Conservation (phyloP, 2,113 vertebrate genomes). For the Nyctibius bracteatus region DNA sequence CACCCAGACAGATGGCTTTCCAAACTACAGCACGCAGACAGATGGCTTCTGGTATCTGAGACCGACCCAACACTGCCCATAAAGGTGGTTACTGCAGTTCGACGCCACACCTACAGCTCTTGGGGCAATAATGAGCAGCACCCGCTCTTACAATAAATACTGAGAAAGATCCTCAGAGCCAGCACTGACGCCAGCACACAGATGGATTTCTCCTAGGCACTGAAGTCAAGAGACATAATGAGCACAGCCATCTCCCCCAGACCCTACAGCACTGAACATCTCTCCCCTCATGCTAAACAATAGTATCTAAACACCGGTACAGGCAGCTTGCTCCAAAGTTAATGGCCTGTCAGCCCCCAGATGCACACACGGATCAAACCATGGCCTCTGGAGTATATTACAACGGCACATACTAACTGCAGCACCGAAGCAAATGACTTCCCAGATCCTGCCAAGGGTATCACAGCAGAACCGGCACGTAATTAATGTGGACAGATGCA, state of each 20-base stretch:
- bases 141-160: not conserved
- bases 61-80: not conserved
- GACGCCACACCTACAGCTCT: not conserved
- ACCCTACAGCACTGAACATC: not conserved
- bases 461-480: not conserved
- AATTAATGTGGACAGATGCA: not conserved
- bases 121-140: not conserved
- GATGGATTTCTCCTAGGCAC: not conserved
- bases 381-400: not conserved
- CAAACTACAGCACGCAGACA: slow-evolving; percentile 16
- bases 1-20: slow-evolving; percentile 57
- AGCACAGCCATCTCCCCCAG: not conserved
- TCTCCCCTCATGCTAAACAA: not conserved
- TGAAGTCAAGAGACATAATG: not conserved
- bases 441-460: not conserved
- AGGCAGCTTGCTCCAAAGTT: not conserved
- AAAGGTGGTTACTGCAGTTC: not conserved
- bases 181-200: not conserved
- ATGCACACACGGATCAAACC: not conserved
- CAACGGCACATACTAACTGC: not conserved
- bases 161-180: not conserved
- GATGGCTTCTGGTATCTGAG: slow-evolving; percentile 4
- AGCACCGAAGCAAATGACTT: not conserved
- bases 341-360: not conserved
- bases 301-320: not conserved